Percentiles rank a stretch among this genome's conserved stretches.
phyloP scores from a whole-genome alignment of 2,888 invertebrate species.

The Linnaemya tessellans region DNA sequence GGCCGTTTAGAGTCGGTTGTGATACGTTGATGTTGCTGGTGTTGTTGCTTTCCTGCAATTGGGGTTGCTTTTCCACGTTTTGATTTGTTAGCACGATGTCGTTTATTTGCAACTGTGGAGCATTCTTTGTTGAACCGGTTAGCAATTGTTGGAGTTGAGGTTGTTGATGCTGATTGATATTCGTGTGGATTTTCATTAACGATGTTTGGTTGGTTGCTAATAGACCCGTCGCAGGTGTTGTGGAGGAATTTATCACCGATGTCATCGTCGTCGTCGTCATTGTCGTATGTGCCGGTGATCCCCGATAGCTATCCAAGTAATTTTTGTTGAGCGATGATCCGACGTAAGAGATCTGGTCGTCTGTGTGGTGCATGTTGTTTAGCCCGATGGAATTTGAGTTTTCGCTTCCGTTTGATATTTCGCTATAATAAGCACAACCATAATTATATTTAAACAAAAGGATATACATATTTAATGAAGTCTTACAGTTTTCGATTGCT shows the following conservation, averaged over 20 bases:
- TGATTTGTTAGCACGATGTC: conserved; percentile 74
- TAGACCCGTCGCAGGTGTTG: conserved; percentile 74
- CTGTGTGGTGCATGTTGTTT: conserved; percentile 92
- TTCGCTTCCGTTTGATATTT: conserved; percentile 82
- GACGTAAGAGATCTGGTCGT: conserved; percentile 83
- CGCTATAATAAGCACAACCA: conserved; percentile 74
- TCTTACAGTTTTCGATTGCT: conserved; percentile 86
- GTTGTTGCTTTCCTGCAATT: conserved; percentile 71
- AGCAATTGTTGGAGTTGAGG: conserved; percentile 77
- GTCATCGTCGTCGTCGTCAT: conserved; percentile 85
- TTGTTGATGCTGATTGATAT: conserved; percentile 75
- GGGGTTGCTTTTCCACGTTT: conserved; percentile 59
- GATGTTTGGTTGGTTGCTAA: conserved; percentile 75
- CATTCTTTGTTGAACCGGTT: conserved; percentile 62
- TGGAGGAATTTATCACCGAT: conserved; percentile 84
- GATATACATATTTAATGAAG: background rate
- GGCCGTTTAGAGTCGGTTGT: conserved; percentile 53
- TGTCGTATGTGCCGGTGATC: conserved; percentile 84
- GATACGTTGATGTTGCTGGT: conserved; percentile 60
- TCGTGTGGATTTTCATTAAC: conserved; percentile 77
- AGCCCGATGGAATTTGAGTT: conserved; percentile 92
- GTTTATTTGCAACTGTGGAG: conserved; percentile 75
- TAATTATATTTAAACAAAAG: background rate
- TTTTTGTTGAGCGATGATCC: conserved; percentile 84
- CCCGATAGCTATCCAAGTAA: conserved; percentile 84